Base-by-base conservation (phyloP, 2,888 invertebrate genomes). In the Dryadula phaetusa region DNA sequence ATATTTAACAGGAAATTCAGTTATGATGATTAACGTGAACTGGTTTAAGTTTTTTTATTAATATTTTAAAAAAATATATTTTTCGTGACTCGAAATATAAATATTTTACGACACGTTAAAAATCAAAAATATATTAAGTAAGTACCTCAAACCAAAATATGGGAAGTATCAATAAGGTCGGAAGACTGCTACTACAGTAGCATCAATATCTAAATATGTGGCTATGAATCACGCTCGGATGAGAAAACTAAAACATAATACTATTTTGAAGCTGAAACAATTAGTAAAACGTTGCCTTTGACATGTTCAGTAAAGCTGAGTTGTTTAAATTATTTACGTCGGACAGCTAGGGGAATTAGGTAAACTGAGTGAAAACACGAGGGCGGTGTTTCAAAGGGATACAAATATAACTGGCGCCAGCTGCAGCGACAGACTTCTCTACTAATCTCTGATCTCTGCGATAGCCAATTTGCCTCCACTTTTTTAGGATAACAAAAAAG, bases 1-100 rank as follows among this genome's bases (percentile, higher is more conserved):
- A 85, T 85, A 83, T 82, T 89, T 88, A 88, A 87, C 89, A 88
- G 89, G 85, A 88, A 88, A 86, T 86, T 88, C 90, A 91, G 91
- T 91, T 90, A 90, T 88, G 87, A 90, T 90, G 91, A 90, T 92
- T 90, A 89, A 87, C 87, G 82, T 82, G 86, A 91, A 91, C 92
- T 88, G 89, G 92, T 91, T 90, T 83, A 82, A 75, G 77, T 53
- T n/a, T n/a, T n/a, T n/a, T n/a, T n/a, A n/a, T n/a, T n/a, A n/a
- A n/a, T n/a, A n/a, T n/a, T n/a, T n/a, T n/a, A n/a, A n/a, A n/a
- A n/a, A n/a, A n/a, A n/a, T n/a, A n/a, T n/a, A 12, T 37, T 2
- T 37, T 3, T 37, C 12, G 12, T 12, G 2, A 37, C 37, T 2
- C 12, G 1, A 42, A 37, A 12, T 42, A 16, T 8, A 16, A 16